These are phyloP conservation scores for Timandra comae DNA, from an alignment of 2,888 invertebrate species.

Conservation along the genomic window DNA sequence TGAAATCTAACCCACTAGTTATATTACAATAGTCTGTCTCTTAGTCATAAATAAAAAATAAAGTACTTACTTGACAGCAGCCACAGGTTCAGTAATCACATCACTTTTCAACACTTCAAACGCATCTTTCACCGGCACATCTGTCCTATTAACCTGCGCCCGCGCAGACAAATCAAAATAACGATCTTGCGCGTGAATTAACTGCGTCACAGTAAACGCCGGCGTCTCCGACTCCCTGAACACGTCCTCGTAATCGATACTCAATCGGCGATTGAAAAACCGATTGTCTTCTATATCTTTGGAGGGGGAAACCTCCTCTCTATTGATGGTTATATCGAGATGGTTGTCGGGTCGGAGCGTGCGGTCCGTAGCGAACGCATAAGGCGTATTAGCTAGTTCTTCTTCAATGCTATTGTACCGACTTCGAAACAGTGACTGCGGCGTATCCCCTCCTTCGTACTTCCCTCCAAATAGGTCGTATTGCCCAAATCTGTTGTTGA, in stretches of 20 bases:
- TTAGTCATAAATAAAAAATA: constrained; percentile 1
- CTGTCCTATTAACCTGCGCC: constrained; percentile 12
- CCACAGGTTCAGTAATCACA: constrained; percentile 27
- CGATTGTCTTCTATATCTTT: constrained; percentile 59
- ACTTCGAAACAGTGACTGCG: constrained; percentile 61
- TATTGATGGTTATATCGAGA: constrained; percentile 54
- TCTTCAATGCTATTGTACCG: constrained; percentile 72
- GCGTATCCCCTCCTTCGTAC: constrained; percentile 39
- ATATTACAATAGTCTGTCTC: too few species aligned
- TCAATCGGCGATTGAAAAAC: constrained; percentile 44
- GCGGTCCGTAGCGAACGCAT: constrained; percentile 64
- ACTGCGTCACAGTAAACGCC: constrained; percentile 61
- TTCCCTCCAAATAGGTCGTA: constrained; percentile 67
- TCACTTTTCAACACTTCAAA: constrained; percentile 44
- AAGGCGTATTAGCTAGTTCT: constrained; percentile 69
- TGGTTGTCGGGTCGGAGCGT: constrained; percentile 38
- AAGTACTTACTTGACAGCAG: constrained; percentile 42
- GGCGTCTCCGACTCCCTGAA: constrained; percentile 38
- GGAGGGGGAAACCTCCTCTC: constrained; percentile 23
- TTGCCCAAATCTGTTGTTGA: constrained; percentile 60
- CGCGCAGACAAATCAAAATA: constrained; percentile 60
- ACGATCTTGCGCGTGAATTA: constrained; percentile 68
- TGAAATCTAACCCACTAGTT: too few species aligned
- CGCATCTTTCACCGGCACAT: constrained; percentile 29
- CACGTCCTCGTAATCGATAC: constrained; percentile 45